Conservation (phyloP, 2,888 invertebrate genomes). For the Yponomeuta evonymella region DNA sequence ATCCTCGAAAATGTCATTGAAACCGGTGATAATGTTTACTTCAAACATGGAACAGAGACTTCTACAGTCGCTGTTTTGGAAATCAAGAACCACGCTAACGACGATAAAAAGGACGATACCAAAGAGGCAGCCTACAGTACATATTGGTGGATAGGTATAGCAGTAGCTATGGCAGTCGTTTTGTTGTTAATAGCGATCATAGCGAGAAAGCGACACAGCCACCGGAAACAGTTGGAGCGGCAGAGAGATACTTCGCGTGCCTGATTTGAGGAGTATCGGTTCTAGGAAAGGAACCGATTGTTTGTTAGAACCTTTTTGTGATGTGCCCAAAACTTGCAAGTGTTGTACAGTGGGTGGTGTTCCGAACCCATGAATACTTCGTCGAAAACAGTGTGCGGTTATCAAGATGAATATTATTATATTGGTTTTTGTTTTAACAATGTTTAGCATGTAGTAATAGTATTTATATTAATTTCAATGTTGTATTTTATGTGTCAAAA, state of each 20-base stretch:
- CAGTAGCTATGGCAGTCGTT: conserved; percentile 57
- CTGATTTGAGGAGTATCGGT: conserved; percentile 74
- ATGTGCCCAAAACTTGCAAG: conserved; percentile 45
- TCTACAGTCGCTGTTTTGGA: conserved; percentile 67
- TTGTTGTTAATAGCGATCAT: conserved; percentile 62
- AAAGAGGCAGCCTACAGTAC: conserved; percentile 65
- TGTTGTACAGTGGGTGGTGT: conserved; percentile 1
- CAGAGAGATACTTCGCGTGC: conserved; percentile 63
- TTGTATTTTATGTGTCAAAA: conserved; percentile 6
- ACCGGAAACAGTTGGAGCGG: conserved; percentile 65
- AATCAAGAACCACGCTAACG: conserved; percentile 55
- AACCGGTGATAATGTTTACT: conserved; percentile 44
- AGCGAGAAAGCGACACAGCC: conserved; percentile 67
- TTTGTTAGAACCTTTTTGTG: conserved; percentile 40
- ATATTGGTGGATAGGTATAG: conserved; percentile 72
- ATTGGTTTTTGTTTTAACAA: conserved; percentile 17
- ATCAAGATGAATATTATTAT: neutral
- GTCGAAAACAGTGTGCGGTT: neutral
- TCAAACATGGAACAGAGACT: conserved; percentile 51
- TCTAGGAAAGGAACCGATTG: conserved; percentile 58
- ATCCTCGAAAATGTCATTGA: conserved; percentile 52
- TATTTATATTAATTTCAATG: neutral
- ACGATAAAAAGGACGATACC: conserved; percentile 37
- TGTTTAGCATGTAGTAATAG: conserved; percentile 15
- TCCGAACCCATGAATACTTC: neutral